Percentiles rank a stretch among this genome's conserved stretches.
These are phyloP conservation scores for Pterobdella sp. DNA, from an alignment of 2,888 invertebrate genomes.

Conservation along the genomic window DNA sequence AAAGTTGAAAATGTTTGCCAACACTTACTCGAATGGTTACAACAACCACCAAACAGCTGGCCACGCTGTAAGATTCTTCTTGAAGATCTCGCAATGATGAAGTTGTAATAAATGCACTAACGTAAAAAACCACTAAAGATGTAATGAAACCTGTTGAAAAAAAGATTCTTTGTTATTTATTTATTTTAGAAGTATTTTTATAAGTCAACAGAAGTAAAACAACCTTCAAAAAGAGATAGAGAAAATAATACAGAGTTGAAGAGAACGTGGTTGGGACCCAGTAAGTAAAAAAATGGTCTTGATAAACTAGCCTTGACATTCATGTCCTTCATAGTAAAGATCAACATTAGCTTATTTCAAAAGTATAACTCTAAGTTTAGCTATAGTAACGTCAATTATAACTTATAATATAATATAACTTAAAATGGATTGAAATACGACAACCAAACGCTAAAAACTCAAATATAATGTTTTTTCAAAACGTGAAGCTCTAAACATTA, in stretches of 20 bases:
- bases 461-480: background rate
- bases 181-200: no score
- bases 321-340: no score
- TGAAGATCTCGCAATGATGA: background rate
- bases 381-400: no score
- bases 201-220: no score
- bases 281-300: background rate
- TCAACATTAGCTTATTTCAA: no score
- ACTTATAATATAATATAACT: no score
- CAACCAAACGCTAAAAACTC: no score
- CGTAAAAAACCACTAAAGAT: background rate
- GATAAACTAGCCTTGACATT: background rate
- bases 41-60: conserved; percentile 4
- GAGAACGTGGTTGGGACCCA: background rate
- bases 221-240: background rate
- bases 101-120: background rate
- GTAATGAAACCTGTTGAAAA: background rate
- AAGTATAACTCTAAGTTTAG: no score
- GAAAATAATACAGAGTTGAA: background rate
- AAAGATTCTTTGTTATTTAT: background rate
- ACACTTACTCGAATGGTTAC: background rate
- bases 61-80: background rate
- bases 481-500: no score
- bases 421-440: no score
- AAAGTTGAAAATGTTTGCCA: no score